phyloP scores from a whole-genome alignment of 2,797 vertebrate species.

The Crenichthys baileyi region DNA sequence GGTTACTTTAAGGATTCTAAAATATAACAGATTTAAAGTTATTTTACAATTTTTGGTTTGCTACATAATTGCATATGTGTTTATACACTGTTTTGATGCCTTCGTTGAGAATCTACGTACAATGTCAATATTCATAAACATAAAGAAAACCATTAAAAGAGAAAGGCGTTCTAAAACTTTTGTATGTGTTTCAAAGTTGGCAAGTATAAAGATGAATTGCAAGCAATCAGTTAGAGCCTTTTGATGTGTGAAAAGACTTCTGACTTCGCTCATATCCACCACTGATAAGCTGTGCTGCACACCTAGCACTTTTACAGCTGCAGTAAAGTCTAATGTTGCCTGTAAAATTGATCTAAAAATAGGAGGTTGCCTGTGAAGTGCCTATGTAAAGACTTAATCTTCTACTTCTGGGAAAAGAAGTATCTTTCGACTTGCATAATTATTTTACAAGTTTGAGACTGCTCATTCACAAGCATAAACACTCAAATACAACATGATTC shows the following conservation, averaged over 20 bases:
- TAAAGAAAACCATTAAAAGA: no score
- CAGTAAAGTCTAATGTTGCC: slow-evolving; percentile 31
- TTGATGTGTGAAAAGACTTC: slow-evolving; percentile 40
- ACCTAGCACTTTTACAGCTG: slow-evolving; percentile 24
- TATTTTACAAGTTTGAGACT: slow-evolving; percentile 11
- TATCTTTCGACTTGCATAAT: slow-evolving; percentile 14
- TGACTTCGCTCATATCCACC: slow-evolving; percentile 30
- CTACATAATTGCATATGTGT: no score
- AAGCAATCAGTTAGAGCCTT: slow-evolving; percentile 50
- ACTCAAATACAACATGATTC: slow-evolving; percentile 21
- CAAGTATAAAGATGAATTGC: slow-evolving; percentile 43
- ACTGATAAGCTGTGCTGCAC: slow-evolving; percentile 18
- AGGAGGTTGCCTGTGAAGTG: slow-evolving; percentile 28
- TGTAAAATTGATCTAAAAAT: slow-evolving; percentile 46
- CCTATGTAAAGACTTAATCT: slow-evolving; percentile 22
- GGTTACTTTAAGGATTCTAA: no score
- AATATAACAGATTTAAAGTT: no score
- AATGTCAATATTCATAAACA: no score
- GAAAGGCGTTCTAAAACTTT: no score
- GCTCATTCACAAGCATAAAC: slow-evolving; percentile 2
- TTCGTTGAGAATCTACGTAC: no score
- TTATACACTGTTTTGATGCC: no score
- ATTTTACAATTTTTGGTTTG: no score
- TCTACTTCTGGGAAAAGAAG: slow-evolving; percentile 15
- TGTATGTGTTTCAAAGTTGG: slow-evolving; percentile 49